Evolutionary conservation across 2,888 invertebrate species (phyloP).

Genomic region (Laspeyria flexula): DNA sequence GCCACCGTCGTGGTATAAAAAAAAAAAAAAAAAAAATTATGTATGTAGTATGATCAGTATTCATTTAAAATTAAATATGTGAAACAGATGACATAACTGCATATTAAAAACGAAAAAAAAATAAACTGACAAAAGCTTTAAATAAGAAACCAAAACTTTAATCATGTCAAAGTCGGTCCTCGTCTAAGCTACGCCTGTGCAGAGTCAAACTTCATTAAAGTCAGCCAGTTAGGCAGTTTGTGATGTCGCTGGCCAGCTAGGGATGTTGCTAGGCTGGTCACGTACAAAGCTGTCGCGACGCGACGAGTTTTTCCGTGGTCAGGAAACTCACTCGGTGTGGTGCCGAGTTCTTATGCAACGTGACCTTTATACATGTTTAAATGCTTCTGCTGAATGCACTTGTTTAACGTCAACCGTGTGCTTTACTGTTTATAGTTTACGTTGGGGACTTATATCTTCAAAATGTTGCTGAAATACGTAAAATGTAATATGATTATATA

Average conservation of each 20-base stretch:
- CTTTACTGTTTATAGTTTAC: not conserved
- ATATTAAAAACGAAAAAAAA: constrained; percentile 8
- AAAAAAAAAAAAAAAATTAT: no score
- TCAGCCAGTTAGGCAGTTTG: constrained; percentile 67
- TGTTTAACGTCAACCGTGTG: not conserved
- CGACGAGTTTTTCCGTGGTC: constrained; percentile 67
- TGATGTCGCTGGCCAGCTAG: constrained; percentile 45
- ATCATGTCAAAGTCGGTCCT: constrained; percentile 28
- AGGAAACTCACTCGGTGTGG: constrained; percentile 60
- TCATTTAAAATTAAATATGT: no score
- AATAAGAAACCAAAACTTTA: constrained; percentile 9
- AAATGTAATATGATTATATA: no score
- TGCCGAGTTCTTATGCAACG: constrained; percentile 59
- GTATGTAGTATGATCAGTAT: no score
- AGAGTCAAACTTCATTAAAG: constrained; percentile 66
- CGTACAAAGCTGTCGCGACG: constrained; percentile 65
- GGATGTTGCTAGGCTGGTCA: constrained; percentile 63
- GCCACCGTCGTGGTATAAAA: no score
- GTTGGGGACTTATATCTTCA: no score
- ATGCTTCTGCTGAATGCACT: constrained; percentile 17
- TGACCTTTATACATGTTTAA: constrained; percentile 43
- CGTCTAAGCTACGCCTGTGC: constrained; percentile 46
- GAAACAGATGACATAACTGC: constrained; percentile 6
- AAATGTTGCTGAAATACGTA: no score
- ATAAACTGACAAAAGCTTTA: constrained; percentile 17